Conservation (phyloP, 92 coral and sea anemone genomes). For the Epizoanthus illoricatus region DNA sequence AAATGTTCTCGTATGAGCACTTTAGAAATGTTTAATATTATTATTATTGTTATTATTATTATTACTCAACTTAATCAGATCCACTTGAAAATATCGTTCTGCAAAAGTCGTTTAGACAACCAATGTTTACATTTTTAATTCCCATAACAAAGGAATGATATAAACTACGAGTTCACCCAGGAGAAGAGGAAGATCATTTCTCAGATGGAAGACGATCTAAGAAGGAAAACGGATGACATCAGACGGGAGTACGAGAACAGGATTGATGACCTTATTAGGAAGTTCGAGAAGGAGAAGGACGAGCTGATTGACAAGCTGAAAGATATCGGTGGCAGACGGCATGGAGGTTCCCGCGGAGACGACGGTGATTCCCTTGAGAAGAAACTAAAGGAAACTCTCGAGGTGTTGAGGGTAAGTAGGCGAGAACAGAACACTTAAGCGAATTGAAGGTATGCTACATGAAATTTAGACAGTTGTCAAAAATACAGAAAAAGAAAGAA, state of each 20-base stretch:
- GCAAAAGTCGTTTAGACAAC: too few species aligned
- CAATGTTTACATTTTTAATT: too few species aligned
- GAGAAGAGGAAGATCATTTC: constrained; percentile 35
- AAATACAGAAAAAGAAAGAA: too few species aligned
- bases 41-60: too few species aligned
- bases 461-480: too few species aligned
- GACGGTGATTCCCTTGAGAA: constrained; percentile 13
- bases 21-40: too few species aligned
- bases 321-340: constrained; percentile 16
- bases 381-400: constrained; percentile 27
- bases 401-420: constrained; percentile 19
- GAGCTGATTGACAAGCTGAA: constrained; percentile 29
- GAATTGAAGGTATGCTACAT: too few species aligned
- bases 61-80: too few species aligned
- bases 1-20: too few species aligned
- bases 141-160: constrained; percentile 28
- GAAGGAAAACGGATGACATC: constrained; percentile 42
- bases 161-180: constrained; percentile 44
- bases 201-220: constrained; percentile 48
- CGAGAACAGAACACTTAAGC: too few species aligned
- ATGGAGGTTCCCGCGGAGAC: constrained; percentile 14
- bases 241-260: constrained; percentile 37
- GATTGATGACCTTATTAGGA: constrained; percentile 26
- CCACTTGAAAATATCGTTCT: too few species aligned
- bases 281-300: constrained; percentile 33